A percentile compares a stretch with the other conserved stretches of the same genome.
Conservation (phyloP, 1,140 invertebrate genomes). For the Eurosta solidaginis region DNA sequence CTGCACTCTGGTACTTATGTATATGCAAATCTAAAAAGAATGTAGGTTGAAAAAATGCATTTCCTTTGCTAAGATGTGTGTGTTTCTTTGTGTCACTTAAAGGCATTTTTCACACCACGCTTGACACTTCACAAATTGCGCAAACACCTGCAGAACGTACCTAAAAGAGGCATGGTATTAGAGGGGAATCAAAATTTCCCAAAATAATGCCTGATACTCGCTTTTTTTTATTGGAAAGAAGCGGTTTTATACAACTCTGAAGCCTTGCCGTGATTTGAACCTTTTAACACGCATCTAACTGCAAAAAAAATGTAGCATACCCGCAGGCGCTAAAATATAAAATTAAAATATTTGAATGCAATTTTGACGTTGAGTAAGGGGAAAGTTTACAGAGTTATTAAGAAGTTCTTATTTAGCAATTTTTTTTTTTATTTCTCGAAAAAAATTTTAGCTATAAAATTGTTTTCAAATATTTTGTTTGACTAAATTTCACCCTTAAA, state of each 20-base stretch:
- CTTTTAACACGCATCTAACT: background rate
- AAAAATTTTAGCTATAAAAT: background rate
- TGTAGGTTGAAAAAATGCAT: background rate
- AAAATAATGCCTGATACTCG: no score
- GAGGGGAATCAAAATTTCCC: no score
- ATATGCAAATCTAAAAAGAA: background rate
- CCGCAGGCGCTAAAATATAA: slow-evolving; percentile 6
- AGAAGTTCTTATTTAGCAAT: no score
- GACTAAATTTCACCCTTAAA: no score
- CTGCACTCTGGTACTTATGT: no score
- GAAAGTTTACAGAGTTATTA: no score
- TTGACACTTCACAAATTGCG: slow-evolving; percentile 26
- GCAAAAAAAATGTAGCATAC: background rate
- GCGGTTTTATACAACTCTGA: background rate
- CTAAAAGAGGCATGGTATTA: no score
- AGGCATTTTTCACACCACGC: slow-evolving; percentile 27
- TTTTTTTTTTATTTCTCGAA: no score
- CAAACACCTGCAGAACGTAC: slow-evolving; percentile 19
- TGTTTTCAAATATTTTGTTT: no score
- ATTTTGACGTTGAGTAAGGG: background rate
- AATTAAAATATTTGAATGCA: background rate
- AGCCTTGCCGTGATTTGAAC: background rate
- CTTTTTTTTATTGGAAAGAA: no score
- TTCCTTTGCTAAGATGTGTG: background rate
- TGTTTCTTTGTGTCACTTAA: background rate